Conservation (phyloP, 2,113 vertebrate genomes). For the Pluvianellus socialis region DNA sequence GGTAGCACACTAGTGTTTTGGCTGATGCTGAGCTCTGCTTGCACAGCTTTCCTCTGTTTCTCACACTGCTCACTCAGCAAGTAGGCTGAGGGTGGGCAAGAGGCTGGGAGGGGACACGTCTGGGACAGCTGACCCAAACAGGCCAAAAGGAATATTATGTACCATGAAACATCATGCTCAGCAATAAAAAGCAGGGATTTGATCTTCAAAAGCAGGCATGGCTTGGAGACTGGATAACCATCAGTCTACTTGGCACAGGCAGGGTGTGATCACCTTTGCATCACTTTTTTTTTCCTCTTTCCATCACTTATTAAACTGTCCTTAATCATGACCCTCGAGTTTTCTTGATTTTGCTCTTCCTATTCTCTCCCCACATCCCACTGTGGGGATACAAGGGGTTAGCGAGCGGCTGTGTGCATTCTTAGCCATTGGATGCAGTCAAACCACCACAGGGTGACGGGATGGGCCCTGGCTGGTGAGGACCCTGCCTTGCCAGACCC, state of each 20-base stretch:
- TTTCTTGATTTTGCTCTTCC: not conserved
- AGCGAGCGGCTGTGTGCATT: fast-evolving
- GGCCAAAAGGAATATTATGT: fast-evolving
- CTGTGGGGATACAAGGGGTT: fast-evolving
- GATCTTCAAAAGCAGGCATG: not conserved
- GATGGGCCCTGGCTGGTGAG: not conserved
- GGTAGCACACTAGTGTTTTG: not conserved
- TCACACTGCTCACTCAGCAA: not conserved
- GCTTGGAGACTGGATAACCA: not conserved
- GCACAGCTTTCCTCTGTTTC: not conserved
- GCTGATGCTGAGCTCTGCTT: not conserved
- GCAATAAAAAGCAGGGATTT: not conserved
- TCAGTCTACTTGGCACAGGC: fast-evolving
- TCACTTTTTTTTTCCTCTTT: not conserved
- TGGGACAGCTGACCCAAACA: not conserved
- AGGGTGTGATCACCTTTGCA: fast-evolving
- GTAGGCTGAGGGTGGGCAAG: not conserved
- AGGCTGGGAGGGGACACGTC: fast-evolving
- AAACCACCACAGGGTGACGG: not conserved
- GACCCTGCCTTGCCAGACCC: not conserved
- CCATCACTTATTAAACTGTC: not conserved
- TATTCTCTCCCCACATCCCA: not conserved
- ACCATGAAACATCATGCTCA: not conserved
- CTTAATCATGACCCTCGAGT: not conserved
- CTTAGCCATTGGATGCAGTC: not conserved